A percentile compares a stretch with the other conserved stretches of the same genome.
Evolutionary conservation across 2,888 invertebrate species (phyloP).

Genomic region (Limnephilus marmoratus): DNA sequence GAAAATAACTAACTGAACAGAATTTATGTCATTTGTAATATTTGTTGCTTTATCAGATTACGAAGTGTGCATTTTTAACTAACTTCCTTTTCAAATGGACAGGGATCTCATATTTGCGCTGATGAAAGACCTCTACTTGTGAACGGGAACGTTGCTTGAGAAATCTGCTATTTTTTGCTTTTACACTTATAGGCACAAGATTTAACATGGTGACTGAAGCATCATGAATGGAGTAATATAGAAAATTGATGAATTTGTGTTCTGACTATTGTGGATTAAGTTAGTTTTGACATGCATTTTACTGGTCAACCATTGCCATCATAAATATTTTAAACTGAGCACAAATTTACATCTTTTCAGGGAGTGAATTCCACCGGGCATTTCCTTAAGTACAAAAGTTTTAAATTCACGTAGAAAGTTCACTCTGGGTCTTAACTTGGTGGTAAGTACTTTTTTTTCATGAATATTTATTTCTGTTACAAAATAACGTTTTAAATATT

Average conservation of each 20-base stretch:
- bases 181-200: background rate
- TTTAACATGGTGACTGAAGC: background rate
- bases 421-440: background rate
- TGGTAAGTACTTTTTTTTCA: constrained; percentile 2
- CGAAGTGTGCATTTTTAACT: too few species aligned
- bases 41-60: too few species aligned
- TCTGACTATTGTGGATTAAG: background rate
- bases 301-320: background rate
- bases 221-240: background rate
- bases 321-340: background rate
- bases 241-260: background rate
- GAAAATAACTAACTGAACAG: too few species aligned
- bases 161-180: background rate
- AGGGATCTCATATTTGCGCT: background rate
- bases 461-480: background rate
- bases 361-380: background rate
- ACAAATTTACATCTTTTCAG: background rate
- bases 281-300: background rate
- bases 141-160: background rate
- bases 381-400: background rate
- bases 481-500: background rate
- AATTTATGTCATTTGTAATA: too few species aligned
- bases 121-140: background rate
- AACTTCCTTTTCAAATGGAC: background rate
- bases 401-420: background rate